These are phyloP conservation scores for Denticeps clupeoides DNA, from an alignment of 2,797 vertebrate species.

Conservation along the genomic window DNA sequence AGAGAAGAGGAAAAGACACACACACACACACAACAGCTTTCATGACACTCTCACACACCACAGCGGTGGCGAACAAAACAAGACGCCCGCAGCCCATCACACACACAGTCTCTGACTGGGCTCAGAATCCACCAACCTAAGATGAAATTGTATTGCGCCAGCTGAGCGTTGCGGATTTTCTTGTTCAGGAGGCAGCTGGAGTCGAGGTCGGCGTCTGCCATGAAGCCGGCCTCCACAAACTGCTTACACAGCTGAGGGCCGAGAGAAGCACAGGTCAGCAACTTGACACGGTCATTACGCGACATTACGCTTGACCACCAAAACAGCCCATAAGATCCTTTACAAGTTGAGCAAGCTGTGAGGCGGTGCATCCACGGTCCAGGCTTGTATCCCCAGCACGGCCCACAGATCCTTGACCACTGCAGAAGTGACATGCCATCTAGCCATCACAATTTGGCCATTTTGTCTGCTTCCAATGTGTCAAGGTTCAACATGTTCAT, in stretches of 20 bases:
- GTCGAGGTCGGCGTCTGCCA: conserved; percentile 85
- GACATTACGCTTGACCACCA: no score
- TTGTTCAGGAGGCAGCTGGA: conserved; percentile 82
- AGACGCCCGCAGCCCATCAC: background rate
- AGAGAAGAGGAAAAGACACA: conserved; percentile 31
- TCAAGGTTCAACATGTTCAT: no score
- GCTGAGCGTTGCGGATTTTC: conserved; percentile 88
- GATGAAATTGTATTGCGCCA: conserved; percentile 93
- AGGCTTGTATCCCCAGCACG: no score
- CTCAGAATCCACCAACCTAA: conserved; percentile 64
- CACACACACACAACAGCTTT: background rate
- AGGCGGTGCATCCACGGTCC: no score
- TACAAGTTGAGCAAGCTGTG: no score
- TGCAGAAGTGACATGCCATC: no score
- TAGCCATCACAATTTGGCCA: no score
- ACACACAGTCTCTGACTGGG: no score
- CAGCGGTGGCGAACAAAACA: background rate
- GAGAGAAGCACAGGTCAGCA: background rate
- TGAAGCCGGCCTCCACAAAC: conserved; percentile 81
- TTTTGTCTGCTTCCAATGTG: no score
- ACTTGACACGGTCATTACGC: background rate
- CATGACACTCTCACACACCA: background rate
- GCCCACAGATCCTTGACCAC: no score
- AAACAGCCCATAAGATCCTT: background rate
- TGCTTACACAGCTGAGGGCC: conserved; percentile 65